Base-by-base conservation (phyloP, 2,797 vertebrate species). In the Denticeps clupeoides region DNA sequence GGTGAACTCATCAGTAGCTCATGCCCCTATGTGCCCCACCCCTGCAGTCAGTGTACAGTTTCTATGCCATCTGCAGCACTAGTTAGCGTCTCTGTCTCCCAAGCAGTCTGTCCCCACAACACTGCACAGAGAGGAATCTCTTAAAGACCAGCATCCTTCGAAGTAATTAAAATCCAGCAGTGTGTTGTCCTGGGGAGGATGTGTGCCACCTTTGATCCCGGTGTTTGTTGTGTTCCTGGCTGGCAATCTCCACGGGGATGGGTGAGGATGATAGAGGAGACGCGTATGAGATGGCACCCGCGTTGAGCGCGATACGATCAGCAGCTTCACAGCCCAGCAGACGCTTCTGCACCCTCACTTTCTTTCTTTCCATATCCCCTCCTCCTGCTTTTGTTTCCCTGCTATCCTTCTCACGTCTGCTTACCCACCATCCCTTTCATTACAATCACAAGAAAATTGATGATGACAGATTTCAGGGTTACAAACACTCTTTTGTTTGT, bases 221-320 rank as follows among this genome's bases (percentile, higher is more conserved):
- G 58, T 55, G 37, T 49, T 56, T 43, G 13, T 55, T 49, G 53
- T 4, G 41, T 65, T 63, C 59, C 64, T 58, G 47, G 51, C 58
- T 51, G 58, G 60, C 45, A 59, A 49, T 19, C 65, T 53, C 31
- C 65, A 55, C 51, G 45, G 60, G 47, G 51, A 64, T 42, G 26
- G 49, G 55, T 49, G 44, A 47, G 47, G 54, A 45, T 46, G 64
- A 78, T 69, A 72, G 75, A 59, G 45, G 64, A 45, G 46, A 41
- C 28, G 51, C 53, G 51, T 70, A 55, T 73, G 65, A 71, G 69
- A n/a, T n/a, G n/a, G n/a, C n/a, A n/a, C n/a, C n/a, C n/a, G n/a
- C n/a, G n/a, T n/a, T 29, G 3, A 22, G 42, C 4, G 31, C n/a
- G 52, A 45, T 60, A 49, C 41, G 48, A 63, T 58, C 46, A 53